Base-by-base conservation (phyloP, 2,888 invertebrate species). In the Amblyteles armatorius region DNA sequence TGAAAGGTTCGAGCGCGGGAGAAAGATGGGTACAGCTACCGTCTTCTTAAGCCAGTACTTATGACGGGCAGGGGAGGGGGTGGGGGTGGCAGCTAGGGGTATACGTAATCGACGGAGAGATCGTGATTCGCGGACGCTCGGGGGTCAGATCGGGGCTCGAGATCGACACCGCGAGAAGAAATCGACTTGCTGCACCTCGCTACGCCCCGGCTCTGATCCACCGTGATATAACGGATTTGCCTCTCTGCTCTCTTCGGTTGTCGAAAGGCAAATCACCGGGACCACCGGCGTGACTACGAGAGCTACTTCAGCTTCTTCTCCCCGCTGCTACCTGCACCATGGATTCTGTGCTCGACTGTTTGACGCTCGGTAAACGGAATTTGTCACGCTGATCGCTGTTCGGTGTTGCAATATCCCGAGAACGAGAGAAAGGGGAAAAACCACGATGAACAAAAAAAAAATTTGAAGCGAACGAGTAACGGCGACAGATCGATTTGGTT, bases 381-480 rank as follows among this genome's bases (percentile, higher is more conserved):
- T 92, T 91, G 90, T 92, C 91, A 91, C 87, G 89, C 88, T 89
- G 88, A 91, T 91, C 87, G 87, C 87, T 4, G 44, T 13, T 83
- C 89, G 88, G 88, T 88, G 55, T 74, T 52, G 44, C 44, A 68
- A 68, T 40, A 52, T 67, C 48, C 6, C 48, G 79, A 36, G 73
- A 79, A 65, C 19, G 7, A 63, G 50, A 48, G 50, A 74, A 65
- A 36, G 36, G 22, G 19, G 26, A 36, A 50, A 22, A n/a, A 7
- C 7, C 3, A 13, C 9, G 16, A 50, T 19, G 5, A 7, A 40
- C 9, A 11, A 40, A 11, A 40, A 40, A 11, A 40, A 11, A 40
- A 36, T 0, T 9, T 9, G 40, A 40, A 40, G 40, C 40, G 40
- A 40, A 40, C 40, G 40, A 40, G 40, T 11, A 40, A 40, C 40